Percentiles rank a stretch among this genome's conserved stretches.
Conservation (phyloP, 2,797 vertebrate genomes). For the Sandelia bainsii region DNA sequence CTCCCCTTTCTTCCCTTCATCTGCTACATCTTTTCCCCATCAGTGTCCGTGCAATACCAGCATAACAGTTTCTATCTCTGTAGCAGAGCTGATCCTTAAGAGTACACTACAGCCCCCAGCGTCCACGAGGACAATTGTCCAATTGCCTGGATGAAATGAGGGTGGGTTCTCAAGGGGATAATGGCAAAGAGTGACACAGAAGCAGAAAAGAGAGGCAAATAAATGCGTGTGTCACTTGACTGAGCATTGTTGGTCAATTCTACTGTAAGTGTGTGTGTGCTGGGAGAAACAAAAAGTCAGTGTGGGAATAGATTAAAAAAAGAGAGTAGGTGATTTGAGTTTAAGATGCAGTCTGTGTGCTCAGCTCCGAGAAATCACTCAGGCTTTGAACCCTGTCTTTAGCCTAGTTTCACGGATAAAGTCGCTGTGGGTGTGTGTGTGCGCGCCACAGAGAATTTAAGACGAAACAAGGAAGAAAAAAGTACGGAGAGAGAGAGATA, state of each 20-base stretch:
- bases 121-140: neutral
- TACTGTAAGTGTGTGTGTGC: neutral
- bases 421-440: constrained; percentile 10
- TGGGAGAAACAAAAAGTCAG: constrained; percentile 20
- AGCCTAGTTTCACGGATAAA: constrained; percentile 48
- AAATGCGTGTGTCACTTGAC: constrained; percentile 18
- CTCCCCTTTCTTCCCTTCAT: neutral
- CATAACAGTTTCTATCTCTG: neutral
- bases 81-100: constrained; percentile 3
- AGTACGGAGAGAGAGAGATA: constrained; percentile 16
- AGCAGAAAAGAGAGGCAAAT: constrained; percentile 9
- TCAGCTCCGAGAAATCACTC: constrained; percentile 52
- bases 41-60: neutral
- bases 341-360: constrained; percentile 58
- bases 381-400: constrained; percentile 63
- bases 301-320: constrained; percentile 51
- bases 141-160: constrained; percentile 12
- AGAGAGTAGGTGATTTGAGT: constrained; percentile 54
- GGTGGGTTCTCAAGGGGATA: neutral
- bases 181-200: constrained; percentile 5
- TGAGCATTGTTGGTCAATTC: constrained; percentile 10
- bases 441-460: constrained; percentile 6
- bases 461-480: constrained; percentile 13
- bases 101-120: neutral
- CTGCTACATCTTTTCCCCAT: neutral